Evolutionary conservation across 2,888 invertebrate genomes (phyloP).

Genomic region (Mesorhabditis belari): DNA sequence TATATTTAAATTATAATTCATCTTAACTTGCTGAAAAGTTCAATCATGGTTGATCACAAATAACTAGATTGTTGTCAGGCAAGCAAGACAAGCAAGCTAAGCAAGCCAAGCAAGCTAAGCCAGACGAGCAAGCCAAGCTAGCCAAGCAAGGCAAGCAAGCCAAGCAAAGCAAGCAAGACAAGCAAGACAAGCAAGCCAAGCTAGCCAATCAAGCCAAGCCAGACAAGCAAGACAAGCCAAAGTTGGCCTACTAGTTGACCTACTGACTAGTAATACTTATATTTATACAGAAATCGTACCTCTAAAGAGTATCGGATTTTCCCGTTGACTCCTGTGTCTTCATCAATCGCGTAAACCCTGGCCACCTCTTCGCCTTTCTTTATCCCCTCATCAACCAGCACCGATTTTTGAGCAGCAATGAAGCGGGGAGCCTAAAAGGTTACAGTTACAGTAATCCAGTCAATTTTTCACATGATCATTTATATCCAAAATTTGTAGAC

Average conservation of each 20-base stretch:
- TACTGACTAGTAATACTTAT: not conserved
- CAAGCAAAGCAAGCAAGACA: too few relatives aligned
- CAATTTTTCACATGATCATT: constrained; percentile 70
- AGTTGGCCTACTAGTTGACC: not conserved
- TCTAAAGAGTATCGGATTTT: constrained; percentile 12
- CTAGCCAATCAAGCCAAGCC: not conserved
- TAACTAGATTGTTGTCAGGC: too few relatives aligned
- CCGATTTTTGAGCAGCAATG: constrained; percentile 83
- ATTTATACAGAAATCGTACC: not conserved
- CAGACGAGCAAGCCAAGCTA: too few relatives aligned
- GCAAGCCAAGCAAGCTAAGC: too few relatives aligned
- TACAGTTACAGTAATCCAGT: constrained; percentile 1
- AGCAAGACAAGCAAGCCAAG: too few relatives aligned
- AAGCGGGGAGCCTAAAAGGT: constrained; percentile 68
- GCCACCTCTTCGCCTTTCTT: constrained; percentile 81
- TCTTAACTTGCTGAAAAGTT: too few relatives aligned
- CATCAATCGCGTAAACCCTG: constrained; percentile 87
- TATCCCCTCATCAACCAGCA: constrained; percentile 84
- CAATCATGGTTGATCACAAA: too few relatives aligned
- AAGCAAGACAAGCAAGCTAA: too few relatives aligned
- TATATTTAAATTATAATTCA: not conserved
- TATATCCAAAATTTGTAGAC: constrained; percentile 82
- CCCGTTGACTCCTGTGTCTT: constrained; percentile 70
- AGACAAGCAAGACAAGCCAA: not conserved
- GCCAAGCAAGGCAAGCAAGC: too few relatives aligned